Base-by-base conservation (phyloP, 2,113 vertebrate species). In the Lepidothrix coronata region DNA sequence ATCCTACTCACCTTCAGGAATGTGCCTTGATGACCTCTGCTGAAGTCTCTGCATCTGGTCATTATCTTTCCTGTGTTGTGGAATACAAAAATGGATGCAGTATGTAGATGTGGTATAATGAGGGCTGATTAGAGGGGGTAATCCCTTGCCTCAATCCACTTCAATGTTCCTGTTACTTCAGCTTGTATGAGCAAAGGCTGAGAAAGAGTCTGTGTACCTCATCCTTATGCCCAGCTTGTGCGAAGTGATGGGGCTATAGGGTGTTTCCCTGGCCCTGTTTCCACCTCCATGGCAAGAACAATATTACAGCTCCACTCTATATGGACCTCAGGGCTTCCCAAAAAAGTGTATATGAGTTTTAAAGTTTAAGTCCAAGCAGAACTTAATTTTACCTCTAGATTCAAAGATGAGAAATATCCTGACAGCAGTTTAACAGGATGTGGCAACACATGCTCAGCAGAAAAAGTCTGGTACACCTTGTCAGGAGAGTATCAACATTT, bases 161-260 rank as follows among this genome's bases (percentile, higher is more conserved):
- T 18, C 55, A 44, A 28, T 17, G 19, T n/a, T 58, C 12, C 43
- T 58, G 51, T 78, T 54, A 27, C n/a, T 76, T 87, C 46, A 12
- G 5, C n/a, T 31, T 1, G 0, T 18, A 25, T 22, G 22, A 94
- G 59, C 21, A 78, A 89, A 78, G 39, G 51, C 51, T 77, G 46
- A 67, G 28, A 44, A 79, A 83, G 0, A 0, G 4, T 14, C 22
- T 1, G 0, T 48, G 20, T 20, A 27, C 27, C 16, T n/a, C 61
- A 31, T 25, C 28, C 44, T 82, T 85, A n/a, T n/a, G 19, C 21
- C 9, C 37, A n/a, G 28, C 11, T 65, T 35, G 6, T 51, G 39
- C 8, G 23, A 70, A 81, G 28, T 6, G 11, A 27, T 21, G 44
- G 8, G 5, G 30, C 27, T 52, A 9, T 3, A 55, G 18, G 11